phyloP scores from a whole-genome alignment of 2,113 vertebrate genomes.

The Dicaeum eximium region DNA sequence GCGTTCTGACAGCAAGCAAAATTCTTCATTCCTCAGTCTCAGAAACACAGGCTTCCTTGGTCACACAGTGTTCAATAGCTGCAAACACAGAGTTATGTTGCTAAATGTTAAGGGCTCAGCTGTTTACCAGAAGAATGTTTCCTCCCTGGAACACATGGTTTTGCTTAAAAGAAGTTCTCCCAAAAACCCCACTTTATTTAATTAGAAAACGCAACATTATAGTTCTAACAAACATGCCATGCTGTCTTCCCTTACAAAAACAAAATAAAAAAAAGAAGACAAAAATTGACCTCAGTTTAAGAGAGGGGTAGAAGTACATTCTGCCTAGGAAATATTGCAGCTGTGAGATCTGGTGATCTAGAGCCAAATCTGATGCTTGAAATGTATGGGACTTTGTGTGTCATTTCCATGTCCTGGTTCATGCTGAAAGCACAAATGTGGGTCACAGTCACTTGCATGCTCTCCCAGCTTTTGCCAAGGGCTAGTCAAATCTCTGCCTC shows the following conservation, averaged over 20 bases:
- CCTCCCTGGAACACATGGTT: slow-evolving; percentile 57
- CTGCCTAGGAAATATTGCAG: background rate
- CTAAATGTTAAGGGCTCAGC: slow-evolving; percentile 59
- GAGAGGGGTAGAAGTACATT: background rate
- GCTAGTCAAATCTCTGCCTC: background rate
- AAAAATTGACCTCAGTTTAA: background rate
- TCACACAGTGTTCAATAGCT: slow-evolving; percentile 55
- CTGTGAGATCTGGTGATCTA: background rate
- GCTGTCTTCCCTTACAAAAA: background rate
- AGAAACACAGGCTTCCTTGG: slow-evolving; percentile 22
- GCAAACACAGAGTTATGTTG: slow-evolving; percentile 52
- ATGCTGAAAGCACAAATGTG: background rate
- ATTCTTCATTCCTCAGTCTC: slow-evolving; percentile 22
- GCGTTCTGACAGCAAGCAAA: slow-evolving; percentile 40
- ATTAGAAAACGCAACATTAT: slow-evolving; percentile 14
- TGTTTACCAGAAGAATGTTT: slow-evolving; percentile 65
- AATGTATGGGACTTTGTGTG: background rate
- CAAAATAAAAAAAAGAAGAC: background rate
- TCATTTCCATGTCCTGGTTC: background rate
- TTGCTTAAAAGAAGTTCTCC: slow-evolving; percentile 59
- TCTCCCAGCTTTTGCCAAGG: background rate
- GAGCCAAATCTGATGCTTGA: background rate
- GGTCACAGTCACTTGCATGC: rapidly evolving
- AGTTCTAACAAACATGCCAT: background rate
- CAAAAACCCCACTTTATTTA: slow-evolving; percentile 23